Percentiles rank a stretch among this genome's conserved stretches.
phyloP scores from a whole-genome alignment of 2,888 invertebrate species.

The Athalia rosae region DNA sequence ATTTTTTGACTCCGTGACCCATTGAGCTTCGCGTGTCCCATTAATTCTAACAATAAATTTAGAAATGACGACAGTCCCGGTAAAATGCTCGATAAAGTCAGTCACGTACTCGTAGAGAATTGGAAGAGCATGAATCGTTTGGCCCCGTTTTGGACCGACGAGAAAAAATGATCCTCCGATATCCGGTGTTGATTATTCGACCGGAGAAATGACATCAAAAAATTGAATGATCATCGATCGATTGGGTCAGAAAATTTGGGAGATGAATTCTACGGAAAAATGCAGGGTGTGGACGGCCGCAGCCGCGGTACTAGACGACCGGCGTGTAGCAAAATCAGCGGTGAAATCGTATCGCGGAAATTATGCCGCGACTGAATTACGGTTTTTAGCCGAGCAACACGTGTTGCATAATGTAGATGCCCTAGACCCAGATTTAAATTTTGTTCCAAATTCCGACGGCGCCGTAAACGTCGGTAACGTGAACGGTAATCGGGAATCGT shows the following conservation, averaged over 20 bases:
- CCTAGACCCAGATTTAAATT: conserved; percentile 65
- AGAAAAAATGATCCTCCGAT: no score
- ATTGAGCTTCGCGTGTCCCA: conserved; percentile 23
- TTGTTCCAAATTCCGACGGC: conserved; percentile 57
- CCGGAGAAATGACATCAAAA: not conserved
- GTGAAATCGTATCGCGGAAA: conserved; percentile 23
- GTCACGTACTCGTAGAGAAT: no score
- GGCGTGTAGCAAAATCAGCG: conserved; percentile 9
- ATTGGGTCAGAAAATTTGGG: not conserved
- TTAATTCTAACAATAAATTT: not conserved
- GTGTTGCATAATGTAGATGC: conserved; percentile 66
- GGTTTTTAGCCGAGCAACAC: conserved; percentile 64
- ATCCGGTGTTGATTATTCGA: not conserved
- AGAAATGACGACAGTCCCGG: not conserved
- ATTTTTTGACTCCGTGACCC: conserved; percentile 40
- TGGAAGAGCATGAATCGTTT: not conserved
- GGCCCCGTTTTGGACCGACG: not conserved
- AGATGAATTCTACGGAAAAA: conserved; percentile 34
- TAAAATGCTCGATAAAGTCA: no score
- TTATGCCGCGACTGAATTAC: conserved; percentile 59
- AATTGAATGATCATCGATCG: no score
- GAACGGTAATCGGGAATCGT: not conserved
- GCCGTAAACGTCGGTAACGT: not conserved
- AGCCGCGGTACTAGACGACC: conserved; percentile 17
- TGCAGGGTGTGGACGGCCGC: conserved; percentile 31